These are phyloP conservation scores for Puma concolor DNA, from an alignment of 2,113 vertebrate species.

Conservation along the genomic window DNA sequence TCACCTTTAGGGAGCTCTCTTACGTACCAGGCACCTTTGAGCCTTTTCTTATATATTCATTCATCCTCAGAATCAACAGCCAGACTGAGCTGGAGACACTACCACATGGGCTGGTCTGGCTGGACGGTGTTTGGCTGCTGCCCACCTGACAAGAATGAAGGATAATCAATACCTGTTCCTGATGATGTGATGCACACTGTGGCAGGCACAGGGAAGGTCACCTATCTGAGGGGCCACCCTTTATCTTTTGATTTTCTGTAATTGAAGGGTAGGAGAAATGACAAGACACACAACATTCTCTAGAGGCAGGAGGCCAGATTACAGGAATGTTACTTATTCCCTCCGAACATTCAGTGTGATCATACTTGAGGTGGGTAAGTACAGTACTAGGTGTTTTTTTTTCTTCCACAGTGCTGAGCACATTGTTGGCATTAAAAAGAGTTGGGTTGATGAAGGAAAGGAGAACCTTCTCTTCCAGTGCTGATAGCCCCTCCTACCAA, in stretches of 20 bases:
- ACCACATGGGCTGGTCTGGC: background rate
- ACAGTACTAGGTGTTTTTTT: background rate
- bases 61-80: background rate
- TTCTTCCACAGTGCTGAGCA: background rate
- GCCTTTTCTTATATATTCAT: background rate
- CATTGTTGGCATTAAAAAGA: background rate
- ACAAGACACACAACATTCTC: background rate
- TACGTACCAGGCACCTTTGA: too few relatives aligned
- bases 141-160: background rate
- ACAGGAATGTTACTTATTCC: background rate
- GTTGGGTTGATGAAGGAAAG: background rate
- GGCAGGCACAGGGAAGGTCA: background rate
- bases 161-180: fast-evolving
- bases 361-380: background rate
- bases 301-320: background rate
- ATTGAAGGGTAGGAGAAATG: background rate
- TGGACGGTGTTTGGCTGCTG: background rate
- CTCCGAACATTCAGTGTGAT: background rate
- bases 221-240: background rate
- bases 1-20: background rate
- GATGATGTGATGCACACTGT: background rate
- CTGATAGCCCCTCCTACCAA: background rate
- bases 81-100: background rate
- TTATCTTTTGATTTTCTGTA: background rate
- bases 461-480: too few relatives aligned